Evolutionary conservation across 2,797 vertebrate genomes (phyloP), one percentile per base, ranked within the genome.

Genomic region (Borostomias antarcticus): DNA sequence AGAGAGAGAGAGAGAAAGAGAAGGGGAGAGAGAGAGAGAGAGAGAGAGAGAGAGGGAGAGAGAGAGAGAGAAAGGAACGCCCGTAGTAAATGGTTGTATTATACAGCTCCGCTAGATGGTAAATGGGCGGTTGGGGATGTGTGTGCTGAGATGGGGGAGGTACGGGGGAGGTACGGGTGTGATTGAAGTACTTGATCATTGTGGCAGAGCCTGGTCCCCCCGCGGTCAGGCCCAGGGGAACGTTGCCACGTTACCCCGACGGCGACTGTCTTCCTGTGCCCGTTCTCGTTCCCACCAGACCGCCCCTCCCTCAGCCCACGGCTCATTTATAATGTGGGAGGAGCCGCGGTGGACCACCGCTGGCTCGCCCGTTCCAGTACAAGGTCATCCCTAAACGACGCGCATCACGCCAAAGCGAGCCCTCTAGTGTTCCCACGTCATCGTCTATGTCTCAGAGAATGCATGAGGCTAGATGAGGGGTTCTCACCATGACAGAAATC

Each of bases 1-100:
- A 45, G 4, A 45, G 40, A 8, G 40, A 28, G 17, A 68, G 48
- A 68, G 13, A 40, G 50, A 9, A 17, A n/a, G n/a, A 28, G 17
- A 68, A 33, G 61, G 13, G 26, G 50, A 9, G 21, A n/a, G n/a
- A 28, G 17, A 68, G 48, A 68, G 13, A 40, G 50, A 9, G 21
- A n/a, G n/a, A 13, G 35, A 45, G 4, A 45, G 40, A 8, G 40
- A 28, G 17, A 68, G 48, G 61, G 13, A 40, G 50, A 9, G 21
- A n/a, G n/a, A 19, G 52, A 6, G 52, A 23, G 50, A 21, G 23
- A 10, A 6, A 47, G 50, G 19, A 9, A 62, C n/a, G 15, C 9
- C 56, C 5, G n/a, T 25, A 19, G 13, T 7, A 23, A 25, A 3
- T 10, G 9, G 23, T 21, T 21, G 0, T 51, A 21, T 9, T 1